Base-by-base conservation (phyloP, 2,113 vertebrate species). In the Pycnonotus jocosus region DNA sequence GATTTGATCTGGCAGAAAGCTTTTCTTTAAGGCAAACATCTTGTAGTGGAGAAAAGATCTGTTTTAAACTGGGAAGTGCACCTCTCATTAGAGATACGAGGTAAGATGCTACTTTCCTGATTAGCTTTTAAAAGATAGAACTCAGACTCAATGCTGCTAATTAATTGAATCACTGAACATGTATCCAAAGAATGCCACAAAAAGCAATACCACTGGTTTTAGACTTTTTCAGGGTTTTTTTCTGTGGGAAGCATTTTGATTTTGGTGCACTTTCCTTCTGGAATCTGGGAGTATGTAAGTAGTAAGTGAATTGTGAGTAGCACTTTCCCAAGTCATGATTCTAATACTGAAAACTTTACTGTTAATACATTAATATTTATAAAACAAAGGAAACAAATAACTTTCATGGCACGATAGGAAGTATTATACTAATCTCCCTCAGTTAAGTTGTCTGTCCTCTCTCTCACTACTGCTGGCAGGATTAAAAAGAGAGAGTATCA, bases 1-100 rank as follows among this genome's bases (percentile, higher is more conserved):
- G 99, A 77, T 99, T 99, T 97, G 99, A 99, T 97, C 98, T 99
- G 90, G 98, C 98, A 73, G 98, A 99, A 94, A 98, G 97, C 57
- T 99, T 99, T 98, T 98, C 99, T 91, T 97, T 98, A 80, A 98
- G 98, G 83, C 99, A 97, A 86, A 97, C 98, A 45, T 98, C 98
- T 33, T 97, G 98, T 86, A 97, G 98, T 92, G 98, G 98, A 61
- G 98, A 98, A 95, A 98, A 98, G 96, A 89, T 96, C 21, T 98
- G 99, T 45, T 99, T 98, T 97, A 98, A 98, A 87, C 96, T 99
- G 92, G 99, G 99, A 94, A 99, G 97, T 19, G 97, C 97, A 40
- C 98, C 98, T 71, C 98, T 99, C 58, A 95, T 99, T 92, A 98
- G 96, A 97, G 95, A 98, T 19, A 98, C 98, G 44, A 94, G 92